Evolutionary conservation across 2,888 invertebrate genomes (phyloP).

Genomic region (Eristalinus aeneus): DNA sequence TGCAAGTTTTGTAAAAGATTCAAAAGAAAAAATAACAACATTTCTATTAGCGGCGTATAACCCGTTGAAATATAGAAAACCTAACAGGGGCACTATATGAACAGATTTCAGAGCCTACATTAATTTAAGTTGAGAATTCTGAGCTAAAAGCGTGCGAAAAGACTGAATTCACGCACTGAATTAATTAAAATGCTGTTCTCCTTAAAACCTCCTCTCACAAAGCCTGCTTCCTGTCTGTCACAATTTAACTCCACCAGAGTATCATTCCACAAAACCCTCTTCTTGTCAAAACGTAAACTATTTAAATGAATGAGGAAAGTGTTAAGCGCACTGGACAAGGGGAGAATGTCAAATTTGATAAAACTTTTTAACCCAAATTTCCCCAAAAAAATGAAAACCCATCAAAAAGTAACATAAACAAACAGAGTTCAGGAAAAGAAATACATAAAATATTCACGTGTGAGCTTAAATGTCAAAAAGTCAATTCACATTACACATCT

Average conservation of each 20-base stretch:
- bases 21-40: too few relatives aligned
- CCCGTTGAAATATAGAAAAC: too few relatives aligned
- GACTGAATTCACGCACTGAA: too few relatives aligned
- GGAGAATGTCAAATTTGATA: constrained; percentile 45
- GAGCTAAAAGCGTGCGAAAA: too few relatives aligned
- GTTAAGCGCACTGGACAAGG: constrained; percentile 27
- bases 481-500: constrained; percentile 69
- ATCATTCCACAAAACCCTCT: background rate
- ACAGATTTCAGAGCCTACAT: too few relatives aligned
- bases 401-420: background rate
- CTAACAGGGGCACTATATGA: too few relatives aligned
- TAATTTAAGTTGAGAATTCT: too few relatives aligned
- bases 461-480: constrained; percentile 70
- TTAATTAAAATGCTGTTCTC: background rate
- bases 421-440: background rate
- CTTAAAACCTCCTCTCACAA: background rate
- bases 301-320: constrained; percentile 49
- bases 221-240: background rate
- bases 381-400: background rate
- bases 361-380: constrained; percentile 26
- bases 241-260: background rate
- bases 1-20: too few relatives aligned
- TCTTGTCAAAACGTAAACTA: constrained; percentile 22
- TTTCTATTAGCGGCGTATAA: too few relatives aligned
- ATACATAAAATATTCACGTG: constrained; percentile 65